Conservation (phyloP, 2,888 invertebrate genomes). For the Thyatira batis region DNA sequence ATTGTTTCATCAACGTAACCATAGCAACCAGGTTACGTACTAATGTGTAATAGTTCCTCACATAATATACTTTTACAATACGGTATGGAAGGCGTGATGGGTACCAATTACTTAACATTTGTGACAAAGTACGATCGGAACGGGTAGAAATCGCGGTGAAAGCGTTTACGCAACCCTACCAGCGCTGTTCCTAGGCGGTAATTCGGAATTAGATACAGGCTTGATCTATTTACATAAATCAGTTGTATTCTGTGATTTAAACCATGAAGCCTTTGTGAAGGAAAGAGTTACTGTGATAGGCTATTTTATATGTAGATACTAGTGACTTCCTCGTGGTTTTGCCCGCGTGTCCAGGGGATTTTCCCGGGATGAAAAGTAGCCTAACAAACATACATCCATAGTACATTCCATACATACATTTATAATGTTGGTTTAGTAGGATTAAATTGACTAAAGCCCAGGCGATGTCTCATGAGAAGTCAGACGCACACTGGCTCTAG, state of each 20-base stretch:
- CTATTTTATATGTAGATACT: too few species aligned
- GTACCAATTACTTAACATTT: constrained; percentile 31
- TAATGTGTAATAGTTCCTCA: not conserved
- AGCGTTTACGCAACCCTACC: constrained; percentile 50
- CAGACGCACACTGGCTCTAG: too few species aligned
- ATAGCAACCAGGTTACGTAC: not conserved
- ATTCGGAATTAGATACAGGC: constrained; percentile 19
- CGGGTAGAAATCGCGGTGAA: constrained; percentile 53
- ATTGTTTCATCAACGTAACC: not conserved
- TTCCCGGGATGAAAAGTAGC: too few species aligned
- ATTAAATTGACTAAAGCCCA: too few species aligned
- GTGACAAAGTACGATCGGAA: constrained; percentile 31
- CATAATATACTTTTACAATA: not conserved
- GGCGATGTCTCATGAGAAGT: too few species aligned
- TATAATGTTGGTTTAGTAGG: too few species aligned
- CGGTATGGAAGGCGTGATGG: not conserved
- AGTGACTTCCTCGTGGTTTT: too few species aligned
- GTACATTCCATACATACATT: too few species aligned
- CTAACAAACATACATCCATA: too few species aligned
- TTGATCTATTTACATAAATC: not conserved
- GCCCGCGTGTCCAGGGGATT: too few species aligned
- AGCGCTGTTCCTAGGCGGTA: constrained; percentile 35
- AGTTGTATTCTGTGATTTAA: not conserved
- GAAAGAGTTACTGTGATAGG: too few species aligned
- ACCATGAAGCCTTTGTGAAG: too few species aligned